Conservation (phyloP, 2,888 invertebrate genomes). For the Chirona hameri region DNA sequence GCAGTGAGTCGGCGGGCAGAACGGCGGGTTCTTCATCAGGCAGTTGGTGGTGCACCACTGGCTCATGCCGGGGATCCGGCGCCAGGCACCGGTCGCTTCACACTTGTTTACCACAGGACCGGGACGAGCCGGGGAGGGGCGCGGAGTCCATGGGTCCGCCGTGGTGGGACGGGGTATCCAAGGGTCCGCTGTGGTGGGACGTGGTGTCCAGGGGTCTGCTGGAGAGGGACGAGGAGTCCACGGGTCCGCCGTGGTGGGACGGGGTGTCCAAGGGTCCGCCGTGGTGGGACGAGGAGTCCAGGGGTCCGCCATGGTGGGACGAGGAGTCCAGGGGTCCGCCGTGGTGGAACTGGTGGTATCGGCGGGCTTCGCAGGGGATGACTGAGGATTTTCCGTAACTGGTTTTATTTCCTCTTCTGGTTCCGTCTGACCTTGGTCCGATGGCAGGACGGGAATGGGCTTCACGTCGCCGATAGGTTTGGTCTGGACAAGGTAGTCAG, state of each 20-base stretch:
- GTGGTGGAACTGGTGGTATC: neutral
- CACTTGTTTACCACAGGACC: neutral
- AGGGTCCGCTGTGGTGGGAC: neutral
- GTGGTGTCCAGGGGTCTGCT: neutral
- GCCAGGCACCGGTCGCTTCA: conserved; percentile 4
- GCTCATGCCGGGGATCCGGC: conserved; percentile 1
- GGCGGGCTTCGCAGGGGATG: too few relatives aligned
- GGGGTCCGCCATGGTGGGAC: neutral
- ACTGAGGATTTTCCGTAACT: neutral
- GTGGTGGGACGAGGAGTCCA: neutral
- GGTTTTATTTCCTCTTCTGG: neutral
- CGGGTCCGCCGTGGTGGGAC: neutral
- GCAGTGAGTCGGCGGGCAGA: neutral
- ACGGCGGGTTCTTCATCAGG: conserved; percentile 22
- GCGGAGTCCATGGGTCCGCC: neutral
- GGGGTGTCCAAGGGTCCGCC: neutral
- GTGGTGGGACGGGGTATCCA: too few relatives aligned
- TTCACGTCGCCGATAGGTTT: neutral
- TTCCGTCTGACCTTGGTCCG: neutral
- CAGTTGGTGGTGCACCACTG: conserved; percentile 25
- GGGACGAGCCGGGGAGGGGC: neutral
- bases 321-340: neutral
- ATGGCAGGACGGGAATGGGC: neutral
- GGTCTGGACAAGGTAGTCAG: neutral
- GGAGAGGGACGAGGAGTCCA: neutral